These are phyloP conservation scores for Sympetrum striolatum DNA, from an alignment of 2,888 invertebrate genomes.

Conservation along the genomic window DNA sequence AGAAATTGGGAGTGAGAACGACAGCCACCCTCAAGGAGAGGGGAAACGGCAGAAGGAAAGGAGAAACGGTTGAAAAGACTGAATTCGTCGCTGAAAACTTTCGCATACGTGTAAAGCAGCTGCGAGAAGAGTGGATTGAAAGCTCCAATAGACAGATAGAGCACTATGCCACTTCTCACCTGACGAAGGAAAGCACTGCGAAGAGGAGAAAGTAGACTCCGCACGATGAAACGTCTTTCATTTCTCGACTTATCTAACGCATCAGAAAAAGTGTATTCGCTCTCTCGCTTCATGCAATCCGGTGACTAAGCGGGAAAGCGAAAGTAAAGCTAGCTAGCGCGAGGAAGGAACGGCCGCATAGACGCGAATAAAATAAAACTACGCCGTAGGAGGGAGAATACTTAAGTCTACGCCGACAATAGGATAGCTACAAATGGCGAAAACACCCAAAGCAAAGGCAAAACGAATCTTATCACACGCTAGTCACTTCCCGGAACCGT, in stretches of 20 bases:
- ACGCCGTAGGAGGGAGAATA: no score
- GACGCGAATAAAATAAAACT: no score
- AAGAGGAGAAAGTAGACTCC: no score
- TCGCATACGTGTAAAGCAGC: no score
- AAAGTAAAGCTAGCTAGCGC: background rate
- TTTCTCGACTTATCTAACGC: background rate
- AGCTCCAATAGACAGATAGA: background rate
- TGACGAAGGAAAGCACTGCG: background rate
- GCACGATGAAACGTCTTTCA: background rate
- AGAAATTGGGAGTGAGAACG: no score
- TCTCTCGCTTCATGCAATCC: background rate
- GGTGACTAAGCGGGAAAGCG: background rate
- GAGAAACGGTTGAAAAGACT: no score
- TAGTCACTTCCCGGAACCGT: no score
- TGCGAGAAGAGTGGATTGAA: background rate
- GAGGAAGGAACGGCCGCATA: background rate
- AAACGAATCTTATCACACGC: no score
- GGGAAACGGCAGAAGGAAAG: no score
- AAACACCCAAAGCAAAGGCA: background rate
- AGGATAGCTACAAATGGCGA: background rate
- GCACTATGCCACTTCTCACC: background rate
- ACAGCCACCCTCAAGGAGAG: no score
- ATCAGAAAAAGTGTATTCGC: background rate
- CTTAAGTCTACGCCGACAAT: background rate
- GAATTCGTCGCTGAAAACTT: no score